A percentile compares a stretch with the other conserved stretches of the same genome.
These are phyloP conservation scores for Trichoplax adhaerens DNA, from an alignment of 37 sponge, comb jelly and placozoan genomes.

Conservation along the genomic window DNA sequence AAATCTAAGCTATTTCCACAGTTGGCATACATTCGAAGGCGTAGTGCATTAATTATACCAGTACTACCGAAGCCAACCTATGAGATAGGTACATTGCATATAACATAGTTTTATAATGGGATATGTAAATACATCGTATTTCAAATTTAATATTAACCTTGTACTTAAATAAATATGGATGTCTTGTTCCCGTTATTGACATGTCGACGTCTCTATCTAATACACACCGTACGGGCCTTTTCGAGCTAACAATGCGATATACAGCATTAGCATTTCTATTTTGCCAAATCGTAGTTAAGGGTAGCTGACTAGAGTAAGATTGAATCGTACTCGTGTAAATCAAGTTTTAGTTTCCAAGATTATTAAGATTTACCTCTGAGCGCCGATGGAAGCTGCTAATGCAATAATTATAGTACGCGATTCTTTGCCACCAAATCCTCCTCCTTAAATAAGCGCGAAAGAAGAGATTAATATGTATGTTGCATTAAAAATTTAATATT, in stretches of 20 bases:
- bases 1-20: constrained; percentile 51
- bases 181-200: constrained; percentile 44
- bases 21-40: constrained; percentile 47
- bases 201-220: constrained; percentile 81
- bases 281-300: too few species aligned
- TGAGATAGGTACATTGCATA: background rate
- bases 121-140: too few species aligned
- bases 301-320: too few species aligned
- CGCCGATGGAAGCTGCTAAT: constrained; percentile 51
- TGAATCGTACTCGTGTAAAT: too few species aligned
- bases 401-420: constrained; percentile 25
- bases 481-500: too few species aligned
- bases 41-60: constrained; percentile 36
- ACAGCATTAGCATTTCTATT: too few species aligned
- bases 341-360: background rate
- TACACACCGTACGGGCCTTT: constrained; percentile 38
- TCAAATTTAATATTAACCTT: constrained; percentile 20
- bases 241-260: too few species aligned
- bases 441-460: constrained; percentile 19
- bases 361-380: constrained; percentile 40
- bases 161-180: constrained; percentile 58
- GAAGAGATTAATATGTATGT: too few species aligned
- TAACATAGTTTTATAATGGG: background rate
- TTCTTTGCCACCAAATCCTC: constrained; percentile 91
- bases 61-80: constrained; percentile 56